Evolutionary conservation across 2,888 invertebrate species (phyloP).

Genomic region (Sialis lutaria): DNA sequence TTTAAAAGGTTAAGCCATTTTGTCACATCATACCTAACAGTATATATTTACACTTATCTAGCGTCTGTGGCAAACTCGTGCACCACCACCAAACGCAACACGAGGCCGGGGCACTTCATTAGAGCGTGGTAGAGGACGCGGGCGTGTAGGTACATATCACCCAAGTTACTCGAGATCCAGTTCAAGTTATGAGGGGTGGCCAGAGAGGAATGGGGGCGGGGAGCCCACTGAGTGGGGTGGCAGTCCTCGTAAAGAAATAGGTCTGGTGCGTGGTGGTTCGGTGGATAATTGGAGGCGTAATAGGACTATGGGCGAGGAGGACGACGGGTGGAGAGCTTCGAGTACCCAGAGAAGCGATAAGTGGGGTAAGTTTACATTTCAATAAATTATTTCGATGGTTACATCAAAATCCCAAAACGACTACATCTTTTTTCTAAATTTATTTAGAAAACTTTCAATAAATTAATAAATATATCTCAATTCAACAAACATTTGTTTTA

Average conservation of each 20-base stretch:
- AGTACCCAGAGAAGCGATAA: constrained; percentile 23
- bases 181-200: constrained; percentile 23
- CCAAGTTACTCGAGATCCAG: constrained; percentile 9
- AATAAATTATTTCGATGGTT: too few species aligned
- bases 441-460: too few species aligned
- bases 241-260: constrained; percentile 37
- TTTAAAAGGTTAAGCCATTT: too few species aligned
- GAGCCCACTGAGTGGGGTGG: constrained; percentile 30
- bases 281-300: constrained; percentile 31
- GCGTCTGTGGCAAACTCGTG: constrained; percentile 29
- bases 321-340: constrained; percentile 30
- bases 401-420: too few species aligned
- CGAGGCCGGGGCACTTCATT: constrained; percentile 27
- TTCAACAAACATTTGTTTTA: too few species aligned
- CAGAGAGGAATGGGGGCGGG: constrained; percentile 33
- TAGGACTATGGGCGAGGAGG: constrained; percentile 27
- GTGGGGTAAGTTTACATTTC: constrained; percentile 27
- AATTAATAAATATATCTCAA: too few species aligned
- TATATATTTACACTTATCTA: constrained; percentile 10
- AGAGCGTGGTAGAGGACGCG: constrained; percentile 25
- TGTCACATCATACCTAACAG: too few species aligned
- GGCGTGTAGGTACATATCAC: constrained; percentile 14
- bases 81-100: constrained; percentile 20
- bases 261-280: constrained; percentile 24
- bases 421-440: too few species aligned